These are phyloP conservation scores for Dinothrombium tinctorium DNA, from an alignment of 1,140 invertebrate genomes.

Conservation along the genomic window DNA sequence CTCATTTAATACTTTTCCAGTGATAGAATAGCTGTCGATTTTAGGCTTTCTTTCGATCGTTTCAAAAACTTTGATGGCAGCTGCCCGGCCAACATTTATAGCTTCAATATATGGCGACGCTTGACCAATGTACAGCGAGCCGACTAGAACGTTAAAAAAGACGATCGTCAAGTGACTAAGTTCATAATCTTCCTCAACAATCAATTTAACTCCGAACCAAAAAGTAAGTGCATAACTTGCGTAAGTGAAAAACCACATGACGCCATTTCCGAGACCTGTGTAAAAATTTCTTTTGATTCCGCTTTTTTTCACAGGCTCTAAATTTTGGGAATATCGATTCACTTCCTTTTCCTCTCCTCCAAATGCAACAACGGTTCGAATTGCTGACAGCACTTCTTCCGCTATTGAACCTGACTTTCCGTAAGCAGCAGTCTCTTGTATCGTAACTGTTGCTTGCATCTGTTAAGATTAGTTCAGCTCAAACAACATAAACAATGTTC, in stretches of 20 bases:
- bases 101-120: slow-evolving; percentile 52
- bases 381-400: slow-evolving; percentile 23
- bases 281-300: too few relatives aligned
- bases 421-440: slow-evolving; percentile 20
- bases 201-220: too few relatives aligned
- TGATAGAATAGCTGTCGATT: slow-evolving; percentile 34
- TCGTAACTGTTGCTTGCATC: too few relatives aligned
- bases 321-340: too few relatives aligned
- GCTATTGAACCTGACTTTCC: slow-evolving; percentile 25
- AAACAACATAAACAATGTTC: slow-evolving; percentile 29
- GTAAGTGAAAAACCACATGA: too few relatives aligned
- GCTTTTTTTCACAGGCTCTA: too few relatives aligned
- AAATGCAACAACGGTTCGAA: slow-evolving; percentile 23
- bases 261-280: too few relatives aligned
- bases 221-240: too few relatives aligned
- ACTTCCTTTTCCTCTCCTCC: slow-evolving; percentile 22
- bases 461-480: too few relatives aligned
- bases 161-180: too few relatives aligned
- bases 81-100: slow-evolving; percentile 45
- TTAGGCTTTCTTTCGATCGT: slow-evolving; percentile 33
- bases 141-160: slow-evolving; percentile 57
- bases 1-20: slow-evolving; percentile 22
- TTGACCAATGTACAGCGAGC: slow-evolving; percentile 57
- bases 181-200: too few relatives aligned
- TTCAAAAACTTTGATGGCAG: slow-evolving; percentile 47